Percentiles rank a stretch among this genome's conserved stretches.
Conservation (phyloP, 1,140 invertebrate species). For the Ostrea edulis region DNA sequence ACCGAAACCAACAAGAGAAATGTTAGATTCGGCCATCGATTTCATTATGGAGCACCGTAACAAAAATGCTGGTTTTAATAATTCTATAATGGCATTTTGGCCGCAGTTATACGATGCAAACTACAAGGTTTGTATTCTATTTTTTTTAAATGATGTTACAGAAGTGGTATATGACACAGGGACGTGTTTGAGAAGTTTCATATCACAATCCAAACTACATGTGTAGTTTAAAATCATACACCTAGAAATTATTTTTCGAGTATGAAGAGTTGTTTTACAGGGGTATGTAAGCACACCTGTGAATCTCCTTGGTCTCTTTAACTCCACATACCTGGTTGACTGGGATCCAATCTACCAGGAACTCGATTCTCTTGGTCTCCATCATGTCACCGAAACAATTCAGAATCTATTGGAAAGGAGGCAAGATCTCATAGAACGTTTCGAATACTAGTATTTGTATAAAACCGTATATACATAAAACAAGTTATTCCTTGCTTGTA, state of each 20-base stretch:
- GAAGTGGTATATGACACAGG: too few species aligned
- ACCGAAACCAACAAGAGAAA: constrained; percentile 65
- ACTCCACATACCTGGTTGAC: constrained; percentile 52
- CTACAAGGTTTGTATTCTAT: constrained; percentile 47
- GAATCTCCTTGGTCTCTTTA: constrained; percentile 58
- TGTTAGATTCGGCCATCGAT: constrained; percentile 55
- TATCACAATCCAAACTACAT: too few species aligned
- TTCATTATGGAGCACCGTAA: constrained; percentile 59
- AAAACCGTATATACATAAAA: not conserved
- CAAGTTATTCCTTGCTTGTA: constrained; percentile 41
- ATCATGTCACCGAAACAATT: constrained; percentile 59
- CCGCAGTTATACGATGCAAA: constrained; percentile 61
- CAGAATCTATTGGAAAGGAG: constrained; percentile 48
- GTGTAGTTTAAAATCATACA: too few species aligned
- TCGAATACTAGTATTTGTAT: not conserved
- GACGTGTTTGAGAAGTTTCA: too few species aligned
- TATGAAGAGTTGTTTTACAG: not conserved
- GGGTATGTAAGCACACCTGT: constrained; percentile 53
- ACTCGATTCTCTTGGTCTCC: constrained; percentile 59
- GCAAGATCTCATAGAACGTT: not conserved
- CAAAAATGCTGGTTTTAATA: constrained; percentile 63
- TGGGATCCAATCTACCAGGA: constrained; percentile 58
- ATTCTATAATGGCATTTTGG: constrained; percentile 67
- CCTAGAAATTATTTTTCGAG: too few species aligned
- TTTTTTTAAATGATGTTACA: not conserved